A percentile compares a stretch with the other conserved stretches of the same genome.
These are phyloP conservation scores for Patella pellucida DNA, from an alignment of 2,888 invertebrate species.

Conservation along the genomic window DNA sequence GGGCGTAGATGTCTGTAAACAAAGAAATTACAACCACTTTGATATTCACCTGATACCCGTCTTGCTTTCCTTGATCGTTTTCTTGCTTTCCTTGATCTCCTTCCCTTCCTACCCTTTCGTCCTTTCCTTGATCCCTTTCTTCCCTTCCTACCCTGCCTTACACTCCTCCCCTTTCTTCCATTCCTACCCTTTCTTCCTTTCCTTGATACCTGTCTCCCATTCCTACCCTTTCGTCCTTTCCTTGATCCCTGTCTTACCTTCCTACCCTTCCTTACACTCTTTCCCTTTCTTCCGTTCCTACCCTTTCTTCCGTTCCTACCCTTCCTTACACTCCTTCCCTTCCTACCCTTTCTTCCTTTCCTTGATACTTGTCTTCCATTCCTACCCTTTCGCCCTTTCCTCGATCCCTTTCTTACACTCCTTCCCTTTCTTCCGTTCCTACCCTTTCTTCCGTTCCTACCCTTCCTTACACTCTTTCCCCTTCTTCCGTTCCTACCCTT, in stretches of 20 bases:
- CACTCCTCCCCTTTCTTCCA: not conserved
- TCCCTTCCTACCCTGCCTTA: not conserved
- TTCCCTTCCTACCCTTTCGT: not conserved
- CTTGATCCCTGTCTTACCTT: not conserved
- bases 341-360: not conserved
- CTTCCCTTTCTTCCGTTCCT: not conserved
- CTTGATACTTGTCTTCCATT: too few relatives aligned
- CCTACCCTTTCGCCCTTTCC: not conserved
- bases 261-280: not conserved
- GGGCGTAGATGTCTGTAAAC: too few relatives aligned
- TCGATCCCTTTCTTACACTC: not conserved
- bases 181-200: not conserved
- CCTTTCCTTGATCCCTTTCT: not conserved
- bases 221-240: not conserved
- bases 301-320: not conserved
- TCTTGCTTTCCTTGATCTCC: not conserved
- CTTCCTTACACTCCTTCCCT: too few relatives aligned
- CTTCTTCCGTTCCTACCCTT: not conserved
- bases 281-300: too few relatives aligned
- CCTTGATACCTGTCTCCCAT: too few relatives aligned
- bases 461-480: not conserved
- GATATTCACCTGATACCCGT: too few relatives aligned
- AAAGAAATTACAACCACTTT: too few relatives aligned
- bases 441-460: not conserved
- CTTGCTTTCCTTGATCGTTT: not conserved